Conservation (phyloP, 2,113 vertebrate species). For the Xiphophorus couchianus region DNA sequence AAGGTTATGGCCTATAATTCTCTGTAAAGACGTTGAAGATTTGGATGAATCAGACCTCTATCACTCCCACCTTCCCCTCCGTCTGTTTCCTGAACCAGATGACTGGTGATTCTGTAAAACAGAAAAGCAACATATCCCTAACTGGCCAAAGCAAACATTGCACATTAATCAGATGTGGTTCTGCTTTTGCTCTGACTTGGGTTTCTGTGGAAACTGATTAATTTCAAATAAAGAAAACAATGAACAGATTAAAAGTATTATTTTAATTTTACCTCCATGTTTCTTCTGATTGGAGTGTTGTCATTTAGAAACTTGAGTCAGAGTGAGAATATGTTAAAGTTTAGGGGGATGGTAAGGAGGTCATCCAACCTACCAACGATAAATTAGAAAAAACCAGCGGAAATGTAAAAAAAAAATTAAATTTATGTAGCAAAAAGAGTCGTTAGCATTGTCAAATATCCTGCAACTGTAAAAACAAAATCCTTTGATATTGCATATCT, state of each 20-base stretch:
- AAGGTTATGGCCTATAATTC: background rate
- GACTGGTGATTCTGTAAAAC: background rate
- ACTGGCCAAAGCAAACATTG: background rate
- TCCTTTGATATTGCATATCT: background rate
- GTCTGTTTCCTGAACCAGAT: background rate
- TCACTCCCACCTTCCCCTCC: background rate
- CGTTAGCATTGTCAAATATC: no score
- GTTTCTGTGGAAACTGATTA: background rate
- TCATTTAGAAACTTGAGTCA: no score
- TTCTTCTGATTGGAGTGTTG: no score
- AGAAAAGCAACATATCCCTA: background rate
- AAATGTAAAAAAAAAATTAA: no score
- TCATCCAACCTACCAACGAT: no score
- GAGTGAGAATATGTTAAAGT: no score
- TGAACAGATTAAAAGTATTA: background rate
- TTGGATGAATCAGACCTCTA: conserved; percentile 33
- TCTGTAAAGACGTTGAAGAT: background rate
- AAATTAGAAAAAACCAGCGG: no score
- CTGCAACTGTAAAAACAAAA: no score
- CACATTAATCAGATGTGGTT: background rate
- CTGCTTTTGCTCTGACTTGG: background rate
- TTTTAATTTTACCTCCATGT: no score
- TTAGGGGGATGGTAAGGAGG: no score
- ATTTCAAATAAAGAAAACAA: background rate
- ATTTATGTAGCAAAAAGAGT: no score